Percentiles rank a stretch among this genome's conserved stretches.
Conservation (phyloP, 2,888 invertebrate genomes). For the Congeria kusceri region DNA sequence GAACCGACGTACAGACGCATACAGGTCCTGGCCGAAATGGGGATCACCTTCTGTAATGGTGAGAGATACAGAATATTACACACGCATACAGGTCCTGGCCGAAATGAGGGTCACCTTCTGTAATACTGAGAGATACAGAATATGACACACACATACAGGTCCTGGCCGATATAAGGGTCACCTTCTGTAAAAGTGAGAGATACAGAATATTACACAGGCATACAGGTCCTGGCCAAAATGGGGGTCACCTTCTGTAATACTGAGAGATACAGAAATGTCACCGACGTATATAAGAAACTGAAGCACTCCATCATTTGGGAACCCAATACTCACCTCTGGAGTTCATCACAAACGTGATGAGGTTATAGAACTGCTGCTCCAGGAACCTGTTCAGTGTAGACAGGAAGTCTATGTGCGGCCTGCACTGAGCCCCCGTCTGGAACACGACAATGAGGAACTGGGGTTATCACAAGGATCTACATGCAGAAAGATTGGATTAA, state of each 20-base stretch:
- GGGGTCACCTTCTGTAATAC: slow-evolving; percentile 42
- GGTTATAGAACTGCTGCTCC: slow-evolving; percentile 80
- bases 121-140: no score
- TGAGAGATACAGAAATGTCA: no score
- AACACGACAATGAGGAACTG: slow-evolving; percentile 12
- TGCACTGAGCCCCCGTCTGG: slow-evolving; percentile 81
- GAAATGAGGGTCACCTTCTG: slow-evolving; percentile 75
- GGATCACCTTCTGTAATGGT: slow-evolving; percentile 46
- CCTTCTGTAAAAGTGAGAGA: slow-evolving; percentile 33
- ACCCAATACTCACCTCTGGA: slow-evolving; percentile 75
- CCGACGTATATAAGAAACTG: no score
- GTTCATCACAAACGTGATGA: slow-evolving; percentile 81
- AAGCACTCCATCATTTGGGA: no score
- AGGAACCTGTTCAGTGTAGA: slow-evolving; percentile 85
- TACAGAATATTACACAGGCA: no score
- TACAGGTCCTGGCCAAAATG: slow-evolving; percentile 83
- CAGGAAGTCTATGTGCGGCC: slow-evolving; percentile 85
- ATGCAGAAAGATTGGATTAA: no score
- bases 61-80: slow-evolving; percentile 53
- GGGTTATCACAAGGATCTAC: neutral
- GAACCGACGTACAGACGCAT: slow-evolving; percentile 77
- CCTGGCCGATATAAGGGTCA: slow-evolving; percentile 79
- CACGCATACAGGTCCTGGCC: slow-evolving; percentile 80
- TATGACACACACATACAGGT: slow-evolving; percentile 81
- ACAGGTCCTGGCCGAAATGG: slow-evolving; percentile 83